Base-by-base conservation (phyloP, 2,797 vertebrate species). In the Buceros bicornis region DNA sequence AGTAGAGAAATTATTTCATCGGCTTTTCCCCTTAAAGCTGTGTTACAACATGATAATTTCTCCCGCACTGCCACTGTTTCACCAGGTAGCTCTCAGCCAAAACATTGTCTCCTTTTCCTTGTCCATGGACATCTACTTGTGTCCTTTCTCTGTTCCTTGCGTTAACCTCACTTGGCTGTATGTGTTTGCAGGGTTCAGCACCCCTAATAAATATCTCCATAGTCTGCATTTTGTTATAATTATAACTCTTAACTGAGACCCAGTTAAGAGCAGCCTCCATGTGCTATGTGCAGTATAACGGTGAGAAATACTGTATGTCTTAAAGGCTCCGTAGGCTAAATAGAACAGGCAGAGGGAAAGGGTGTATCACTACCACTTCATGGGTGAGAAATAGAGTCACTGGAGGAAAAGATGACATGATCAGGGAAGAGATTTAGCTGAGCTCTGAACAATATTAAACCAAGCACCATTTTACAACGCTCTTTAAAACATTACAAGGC, bases 231-330 rank as follows among this genome's bases (percentile, higher is more conserved):
- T 88, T 56, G 11, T 18, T 31, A 8, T 48, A 66, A 65, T 80
- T 35, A 31, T 24, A 33, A 33, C 5, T 26, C 42, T 81, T 66
- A 33, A 33, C 33, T 64, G 54, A 74, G 61, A 50, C 9, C 2
- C 64, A 35, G 16, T 31, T 64, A 42, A 86, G 61, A 80, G 13
- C 33, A 69, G 33, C 24, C 22, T 65, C 33, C 24, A 11, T 3
- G 0, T 56, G 56, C 56, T 58, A 0, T 1, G 0, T 35, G 12
- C 2, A 0, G 8, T 25, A 25, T 8, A 79, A 57, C 8, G 5
- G 20, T 61, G 58, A 70, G 54, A 83, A 77, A 81, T 53, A 2
- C 20, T 29, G 0, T 22, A 40, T 60, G 25, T n/a, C 25, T 80
- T 60, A 53, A 76, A 69, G 29, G 15, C n/a, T 21, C 64, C 58